Base-by-base conservation (phyloP, 2,888 invertebrate genomes). In the Papilio elwesi region DNA sequence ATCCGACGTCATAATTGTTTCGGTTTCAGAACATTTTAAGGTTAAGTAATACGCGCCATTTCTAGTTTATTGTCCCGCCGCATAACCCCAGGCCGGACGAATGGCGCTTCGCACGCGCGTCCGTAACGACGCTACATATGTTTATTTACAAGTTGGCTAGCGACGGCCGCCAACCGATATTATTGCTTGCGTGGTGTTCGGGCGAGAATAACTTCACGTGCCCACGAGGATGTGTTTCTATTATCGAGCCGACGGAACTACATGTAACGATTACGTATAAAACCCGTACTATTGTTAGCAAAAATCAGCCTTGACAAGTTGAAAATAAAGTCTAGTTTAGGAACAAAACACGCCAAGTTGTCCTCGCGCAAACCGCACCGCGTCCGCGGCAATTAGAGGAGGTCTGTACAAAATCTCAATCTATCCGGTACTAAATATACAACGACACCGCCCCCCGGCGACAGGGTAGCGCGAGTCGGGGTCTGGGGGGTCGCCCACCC, bases 251-350 rank as follows among this genome's bases (percentile, higher is more conserved):
- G 83, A 82, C 68, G 72, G 66, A 76, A 77, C 82, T 84, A 84
- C 83, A 83, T 85, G 82, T 86, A 83, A 75, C 71, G 80, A 83
- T 81, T 81, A 80, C 80, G 80, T 90, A 62, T 71, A 67, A 71
- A 62, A 91, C 91, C 91, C 92, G 91, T 91, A 91, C 83, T 87
- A 84, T 88, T 85, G 85, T 84, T 88, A 64, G 63, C 72, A 64
- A 88, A 87, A 88, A 89, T 91, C 92, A 91, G 91, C 92, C 92
- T 91, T 90, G 85, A 81, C 76, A 82, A 81, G 80, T 88, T 86
- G 83, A 87, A 89, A 90, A 89, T 90, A 91, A 90, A 90, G 90
- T 91, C 90, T 91, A 90, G 81, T 78, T 86, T 90, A 91, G 92
- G 91, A 91, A 91, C 92, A 83, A 82, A 83, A 84, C 89, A 85